phyloP scores from a whole-genome alignment of 2,113 vertebrate species.

The Psilopsiagon aurifrons region DNA sequence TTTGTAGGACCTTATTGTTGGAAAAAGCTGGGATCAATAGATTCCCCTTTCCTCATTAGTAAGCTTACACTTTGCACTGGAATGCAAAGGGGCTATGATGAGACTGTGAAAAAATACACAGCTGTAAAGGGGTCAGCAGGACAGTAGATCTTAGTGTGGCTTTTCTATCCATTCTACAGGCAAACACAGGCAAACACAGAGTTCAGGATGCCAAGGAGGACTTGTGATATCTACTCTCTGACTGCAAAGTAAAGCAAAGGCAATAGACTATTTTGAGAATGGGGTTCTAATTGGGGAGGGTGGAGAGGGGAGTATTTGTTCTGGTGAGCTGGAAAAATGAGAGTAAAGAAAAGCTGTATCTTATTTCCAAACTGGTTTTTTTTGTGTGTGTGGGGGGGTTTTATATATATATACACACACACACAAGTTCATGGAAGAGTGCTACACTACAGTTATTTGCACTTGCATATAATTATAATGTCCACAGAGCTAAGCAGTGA shows the following conservation, averaged over 20 bases:
- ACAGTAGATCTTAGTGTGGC: background rate
- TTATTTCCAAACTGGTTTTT: background rate
- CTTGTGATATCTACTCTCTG: background rate
- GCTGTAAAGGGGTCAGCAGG: background rate
- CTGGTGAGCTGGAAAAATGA: background rate
- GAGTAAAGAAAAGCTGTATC: background rate
- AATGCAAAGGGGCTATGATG: background rate
- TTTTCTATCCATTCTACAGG: background rate
- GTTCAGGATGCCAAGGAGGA: background rate
- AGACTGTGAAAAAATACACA: background rate
- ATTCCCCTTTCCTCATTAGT: background rate
- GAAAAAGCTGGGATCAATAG: background rate
- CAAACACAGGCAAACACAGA: background rate
- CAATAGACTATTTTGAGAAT: background rate
- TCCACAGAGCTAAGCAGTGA: background rate
- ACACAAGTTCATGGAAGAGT: background rate
- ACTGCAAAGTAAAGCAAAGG: background rate
- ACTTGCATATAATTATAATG: background rate
- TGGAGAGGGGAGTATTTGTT: background rate
- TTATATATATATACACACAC: background rate
- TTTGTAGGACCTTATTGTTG: background rate
- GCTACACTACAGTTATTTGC: background rate
- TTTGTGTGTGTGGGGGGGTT: too few species aligned
- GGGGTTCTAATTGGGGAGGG: background rate
- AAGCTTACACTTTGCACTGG: background rate